Conservation (phyloP, 2,888 invertebrate genomes). For the Nesidiocoris tenuis region DNA sequence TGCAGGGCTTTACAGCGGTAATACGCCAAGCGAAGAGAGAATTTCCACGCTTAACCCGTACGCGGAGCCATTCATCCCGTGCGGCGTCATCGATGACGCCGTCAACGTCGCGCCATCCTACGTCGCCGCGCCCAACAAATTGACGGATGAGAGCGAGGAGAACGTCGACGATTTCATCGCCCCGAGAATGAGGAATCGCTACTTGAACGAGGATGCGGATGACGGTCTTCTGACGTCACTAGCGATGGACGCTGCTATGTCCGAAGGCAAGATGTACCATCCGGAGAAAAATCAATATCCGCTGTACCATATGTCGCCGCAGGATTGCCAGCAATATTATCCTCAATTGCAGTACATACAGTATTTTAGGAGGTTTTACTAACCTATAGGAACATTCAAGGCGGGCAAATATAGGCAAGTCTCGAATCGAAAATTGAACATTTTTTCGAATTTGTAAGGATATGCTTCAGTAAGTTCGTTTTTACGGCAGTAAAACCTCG, state of each 20-base stretch:
- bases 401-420: neutral
- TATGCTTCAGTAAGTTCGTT: too few relatives aligned
- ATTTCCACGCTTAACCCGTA: conserved; percentile 19
- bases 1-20: neutral
- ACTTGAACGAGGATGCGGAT: neutral
- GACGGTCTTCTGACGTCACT: neutral
- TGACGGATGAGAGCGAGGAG: neutral
- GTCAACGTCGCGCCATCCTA: conserved; percentile 16
- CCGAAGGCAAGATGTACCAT: neutral
- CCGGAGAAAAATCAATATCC: neutral
- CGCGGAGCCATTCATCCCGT: conserved; percentile 27
- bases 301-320: neutral
- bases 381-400: neutral
- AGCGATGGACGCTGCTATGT: neutral
- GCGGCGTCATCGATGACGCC: neutral
- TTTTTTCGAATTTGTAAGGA: too few relatives aligned
- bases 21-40: neutral
- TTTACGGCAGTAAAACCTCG: too few relatives aligned
- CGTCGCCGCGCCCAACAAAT: neutral
- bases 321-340: conserved; percentile 35
- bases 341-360: conserved; percentile 37
- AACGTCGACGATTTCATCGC: neutral
- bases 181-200: neutral
- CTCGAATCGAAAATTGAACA: too few relatives aligned
- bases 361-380: conserved; percentile 34